Percentiles rank a stretch among this genome's conserved stretches.
Conservation (phyloP, 2,113 vertebrate genomes). For the Lepus americanus region DNA sequence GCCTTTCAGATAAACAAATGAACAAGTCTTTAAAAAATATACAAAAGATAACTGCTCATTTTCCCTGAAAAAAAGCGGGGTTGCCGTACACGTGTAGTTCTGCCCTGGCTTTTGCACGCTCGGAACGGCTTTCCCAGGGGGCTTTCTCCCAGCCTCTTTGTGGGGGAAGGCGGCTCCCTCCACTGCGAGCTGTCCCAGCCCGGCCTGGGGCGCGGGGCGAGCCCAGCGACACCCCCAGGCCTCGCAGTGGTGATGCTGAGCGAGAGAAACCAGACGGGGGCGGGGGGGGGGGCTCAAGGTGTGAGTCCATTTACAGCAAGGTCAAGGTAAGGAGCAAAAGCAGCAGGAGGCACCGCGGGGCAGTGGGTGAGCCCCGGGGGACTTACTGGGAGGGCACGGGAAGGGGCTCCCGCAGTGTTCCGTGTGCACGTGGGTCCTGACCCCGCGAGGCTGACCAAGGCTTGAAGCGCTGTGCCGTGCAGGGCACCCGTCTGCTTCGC, state of each 20-base stretch:
- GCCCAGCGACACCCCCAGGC: neutral
- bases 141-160: neutral
- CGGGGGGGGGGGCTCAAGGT: neutral
- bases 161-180: neutral
- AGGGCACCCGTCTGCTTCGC: neutral
- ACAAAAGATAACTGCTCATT: neutral
- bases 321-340: neutral
- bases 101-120: neutral
- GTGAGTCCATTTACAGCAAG: neutral
- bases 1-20: no score
- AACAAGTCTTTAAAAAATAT: no score
- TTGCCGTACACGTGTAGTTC: neutral
- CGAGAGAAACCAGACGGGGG: neutral
- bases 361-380: neutral
- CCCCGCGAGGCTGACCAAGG: neutral
- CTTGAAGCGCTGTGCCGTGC: no score
- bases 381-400: neutral
- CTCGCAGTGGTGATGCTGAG: neutral
- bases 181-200: neutral
- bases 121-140: neutral
- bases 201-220: neutral
- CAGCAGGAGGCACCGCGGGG: neutral
- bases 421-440: neutral
- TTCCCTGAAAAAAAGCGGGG: neutral
- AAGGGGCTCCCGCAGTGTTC: slow-evolving; percentile 31